These are phyloP conservation scores for Hypomecis punctinalis DNA, from an alignment of 2,888 invertebrate species.

Conservation along the genomic window DNA sequence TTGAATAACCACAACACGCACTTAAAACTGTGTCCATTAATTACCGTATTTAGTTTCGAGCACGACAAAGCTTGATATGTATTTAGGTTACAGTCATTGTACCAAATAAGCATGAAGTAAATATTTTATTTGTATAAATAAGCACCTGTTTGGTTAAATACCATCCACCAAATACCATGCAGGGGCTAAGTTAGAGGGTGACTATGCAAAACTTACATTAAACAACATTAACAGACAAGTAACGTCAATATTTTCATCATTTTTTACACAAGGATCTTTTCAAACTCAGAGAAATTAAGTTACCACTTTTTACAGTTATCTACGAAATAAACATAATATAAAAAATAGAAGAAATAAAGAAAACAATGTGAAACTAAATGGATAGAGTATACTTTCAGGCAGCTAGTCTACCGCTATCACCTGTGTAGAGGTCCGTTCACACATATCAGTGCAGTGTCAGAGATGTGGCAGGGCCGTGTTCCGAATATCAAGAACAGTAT, in stretches of 20 bases:
- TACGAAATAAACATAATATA: constrained; percentile 47
- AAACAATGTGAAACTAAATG: constrained; percentile 1
- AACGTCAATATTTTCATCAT: constrained; percentile 25
- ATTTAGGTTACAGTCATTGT: constrained; percentile 12
- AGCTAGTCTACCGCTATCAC: no score
- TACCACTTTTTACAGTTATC: constrained; percentile 77
- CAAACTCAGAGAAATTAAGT: constrained; percentile 78
- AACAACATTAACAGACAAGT: constrained; percentile 59
- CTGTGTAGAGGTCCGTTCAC: no score
- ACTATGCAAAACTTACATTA: constrained; percentile 75
- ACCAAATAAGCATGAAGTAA: constrained; percentile 6
- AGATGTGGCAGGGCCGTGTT: no score
- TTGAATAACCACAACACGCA: no score
- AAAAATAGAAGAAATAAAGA: constrained; percentile 25
- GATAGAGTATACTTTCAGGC: background rate
- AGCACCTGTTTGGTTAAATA: constrained; percentile 18
- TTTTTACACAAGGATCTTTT: constrained; percentile 46
- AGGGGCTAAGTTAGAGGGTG: constrained; percentile 23
- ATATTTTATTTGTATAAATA: background rate
- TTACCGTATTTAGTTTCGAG: no score
- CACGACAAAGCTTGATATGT: background rate
- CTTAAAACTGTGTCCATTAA: no score
- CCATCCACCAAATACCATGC: constrained; percentile 42
- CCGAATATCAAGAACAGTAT: no score
- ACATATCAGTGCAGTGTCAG: no score